These are phyloP conservation scores for Cabera pusaria DNA, from an alignment of 2,888 invertebrate species.

Conservation along the genomic window DNA sequence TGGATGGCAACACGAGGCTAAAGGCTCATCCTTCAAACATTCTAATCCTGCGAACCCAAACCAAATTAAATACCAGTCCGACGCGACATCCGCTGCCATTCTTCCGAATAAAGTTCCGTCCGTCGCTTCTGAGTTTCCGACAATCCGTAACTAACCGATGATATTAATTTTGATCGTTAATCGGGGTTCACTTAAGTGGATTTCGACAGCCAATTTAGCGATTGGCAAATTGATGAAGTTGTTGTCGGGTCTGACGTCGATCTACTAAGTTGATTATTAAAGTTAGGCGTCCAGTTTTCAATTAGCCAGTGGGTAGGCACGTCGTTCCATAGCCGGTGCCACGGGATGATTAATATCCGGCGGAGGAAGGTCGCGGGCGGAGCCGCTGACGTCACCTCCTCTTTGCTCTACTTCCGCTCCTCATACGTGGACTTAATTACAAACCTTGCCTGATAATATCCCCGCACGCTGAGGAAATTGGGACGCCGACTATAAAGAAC, in stretches of 20 bases:
- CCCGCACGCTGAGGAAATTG: not conserved
- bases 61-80: too few relatives aligned
- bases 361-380: conserved; percentile 68
- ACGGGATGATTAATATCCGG: conserved; percentile 80
- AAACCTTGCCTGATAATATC: conserved; percentile 30
- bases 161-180: conserved; percentile 29
- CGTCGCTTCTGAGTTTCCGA: conserved; percentile 13
- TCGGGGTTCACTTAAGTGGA: conserved; percentile 24
- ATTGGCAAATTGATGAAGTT: conserved; percentile 32
- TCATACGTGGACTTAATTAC: conserved; percentile 51
- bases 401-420: conserved; percentile 66
- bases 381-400: conserved; percentile 74
- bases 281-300: conserved; percentile 47
- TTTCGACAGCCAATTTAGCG: conserved; percentile 30
- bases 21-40: conserved; percentile 3
- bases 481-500: too few relatives aligned
- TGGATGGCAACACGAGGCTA: conserved; percentile 8
- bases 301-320: conserved; percentile 43
- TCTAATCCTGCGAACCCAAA: conserved; percentile 1
- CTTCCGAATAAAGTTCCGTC: conserved; percentile 18
- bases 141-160: conserved; percentile 21
- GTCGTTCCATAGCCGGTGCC: conserved; percentile 39
- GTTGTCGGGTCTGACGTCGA: conserved; percentile 28
- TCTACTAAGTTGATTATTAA: conserved; percentile 34
- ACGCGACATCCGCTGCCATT: conserved; percentile 15